Evolutionary conservation across 2,113 vertebrate species (phyloP).

Genomic region (Struthidea cinerea): DNA sequence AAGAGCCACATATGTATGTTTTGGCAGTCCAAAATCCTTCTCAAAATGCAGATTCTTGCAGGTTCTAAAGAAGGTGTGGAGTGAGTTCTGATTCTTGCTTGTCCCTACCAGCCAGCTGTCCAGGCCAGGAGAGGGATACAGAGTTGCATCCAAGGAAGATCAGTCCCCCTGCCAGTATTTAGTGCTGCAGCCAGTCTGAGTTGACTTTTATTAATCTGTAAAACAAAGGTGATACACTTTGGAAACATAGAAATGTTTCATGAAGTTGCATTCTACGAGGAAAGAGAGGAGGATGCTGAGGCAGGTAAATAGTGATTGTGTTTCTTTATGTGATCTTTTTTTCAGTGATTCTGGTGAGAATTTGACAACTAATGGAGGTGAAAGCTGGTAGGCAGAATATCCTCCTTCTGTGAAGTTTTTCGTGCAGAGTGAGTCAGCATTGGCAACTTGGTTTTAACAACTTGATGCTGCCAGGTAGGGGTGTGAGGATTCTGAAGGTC

Average conservation of each 20-base stretch:
- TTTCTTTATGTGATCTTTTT: not conserved
- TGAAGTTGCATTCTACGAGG: not conserved
- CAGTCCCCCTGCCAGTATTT: not conserved
- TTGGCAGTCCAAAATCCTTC: not conserved
- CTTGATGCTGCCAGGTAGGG: not conserved
- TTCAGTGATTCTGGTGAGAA: not conserved
- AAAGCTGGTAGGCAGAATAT: not conserved
- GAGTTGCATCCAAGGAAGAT: not conserved
- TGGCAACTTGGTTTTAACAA: not conserved
- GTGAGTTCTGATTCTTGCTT: not conserved
- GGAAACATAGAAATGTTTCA: not conserved
- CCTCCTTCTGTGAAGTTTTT: not conserved
- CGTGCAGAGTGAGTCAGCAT: not conserved
- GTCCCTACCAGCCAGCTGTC: not conserved
- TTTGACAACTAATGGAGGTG: not conserved
- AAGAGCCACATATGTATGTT: rapidly evolving
- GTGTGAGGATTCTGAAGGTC: not conserved
- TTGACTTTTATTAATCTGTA: not conserved
- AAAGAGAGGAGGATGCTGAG: not conserved
- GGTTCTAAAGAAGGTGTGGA: rapidly evolving
- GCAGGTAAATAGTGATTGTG: not conserved
- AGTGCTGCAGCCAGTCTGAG: not conserved
- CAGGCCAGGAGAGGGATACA: not conserved
- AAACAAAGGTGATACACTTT: not conserved
- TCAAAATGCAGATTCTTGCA: not conserved